Conservation (phyloP, 1,140 invertebrate species). For the Chrysoperla carnea region DNA sequence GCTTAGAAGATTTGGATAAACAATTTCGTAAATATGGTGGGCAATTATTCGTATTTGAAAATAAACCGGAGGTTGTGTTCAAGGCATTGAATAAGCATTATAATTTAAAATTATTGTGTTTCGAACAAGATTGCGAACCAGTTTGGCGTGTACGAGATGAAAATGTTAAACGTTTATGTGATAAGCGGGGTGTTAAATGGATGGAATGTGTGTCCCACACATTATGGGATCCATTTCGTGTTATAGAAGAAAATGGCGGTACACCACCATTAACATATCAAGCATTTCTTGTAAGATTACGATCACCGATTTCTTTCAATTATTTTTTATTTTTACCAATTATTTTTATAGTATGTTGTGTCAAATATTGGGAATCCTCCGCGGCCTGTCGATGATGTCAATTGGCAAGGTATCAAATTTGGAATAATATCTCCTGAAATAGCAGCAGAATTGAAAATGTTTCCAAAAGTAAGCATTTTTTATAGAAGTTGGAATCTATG, state of each 20-base stretch:
- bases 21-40: constrained; percentile 38
- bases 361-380: constrained; percentile 40
- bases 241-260: constrained; percentile 48
- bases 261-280: constrained; percentile 54
- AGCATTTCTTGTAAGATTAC: constrained; percentile 40
- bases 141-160: constrained; percentile 45
- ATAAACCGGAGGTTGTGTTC: constrained; percentile 44
- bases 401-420: constrained; percentile 31
- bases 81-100: constrained; percentile 12
- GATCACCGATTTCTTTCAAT: background rate
- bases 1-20: constrained; percentile 44
- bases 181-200: constrained; percentile 31
- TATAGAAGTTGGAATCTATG: background rate
- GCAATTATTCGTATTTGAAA: constrained; percentile 39
- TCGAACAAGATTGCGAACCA: constrained; percentile 56
- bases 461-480: constrained; percentile 20
- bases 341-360: constrained; percentile 31
- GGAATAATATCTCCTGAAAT: constrained; percentile 24
- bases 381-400: constrained; percentile 29
- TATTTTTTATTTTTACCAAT: background rate
- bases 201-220: constrained; percentile 51
- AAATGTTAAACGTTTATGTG: constrained; percentile 34
- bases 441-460: constrained; percentile 25
- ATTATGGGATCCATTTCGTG: constrained; percentile 44
- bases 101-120: constrained; percentile 23